Evolutionary conservation across 2,113 vertebrate genomes (phyloP).

Genomic region (human): DNA sequence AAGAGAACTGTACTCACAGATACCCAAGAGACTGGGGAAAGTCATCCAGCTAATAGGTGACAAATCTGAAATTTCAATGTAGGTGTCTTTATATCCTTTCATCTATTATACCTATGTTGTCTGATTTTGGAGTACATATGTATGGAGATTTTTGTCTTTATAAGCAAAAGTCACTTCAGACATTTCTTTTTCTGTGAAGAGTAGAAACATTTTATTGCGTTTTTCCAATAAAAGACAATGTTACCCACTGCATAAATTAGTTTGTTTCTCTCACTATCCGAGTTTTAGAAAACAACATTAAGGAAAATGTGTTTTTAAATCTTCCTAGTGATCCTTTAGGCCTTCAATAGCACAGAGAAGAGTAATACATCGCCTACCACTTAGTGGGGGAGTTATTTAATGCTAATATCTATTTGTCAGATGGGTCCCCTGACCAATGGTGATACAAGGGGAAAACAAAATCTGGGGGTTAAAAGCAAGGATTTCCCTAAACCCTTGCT

Average conservation of each 20-base stretch:
- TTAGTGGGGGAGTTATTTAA: background rate
- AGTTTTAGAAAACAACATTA: slow-evolving; percentile 21
- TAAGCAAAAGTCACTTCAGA: slow-evolving; percentile 27
- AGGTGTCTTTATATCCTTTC: background rate
- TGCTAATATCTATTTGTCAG: background rate
- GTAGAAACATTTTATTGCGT: background rate
- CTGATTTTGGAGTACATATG: background rate
- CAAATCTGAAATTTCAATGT: background rate
- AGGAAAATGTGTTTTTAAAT: background rate
- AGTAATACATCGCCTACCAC: background rate
- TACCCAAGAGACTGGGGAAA: background rate
- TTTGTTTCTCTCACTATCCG: background rate
- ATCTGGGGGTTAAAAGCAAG: background rate
- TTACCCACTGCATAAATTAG: background rate
- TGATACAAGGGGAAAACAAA: background rate
- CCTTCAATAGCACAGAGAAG: background rate
- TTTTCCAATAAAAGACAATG: background rate
- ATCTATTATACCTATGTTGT: background rate
- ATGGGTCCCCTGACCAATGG: background rate
- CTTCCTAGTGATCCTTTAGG: background rate
- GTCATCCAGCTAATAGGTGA: background rate
- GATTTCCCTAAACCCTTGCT: background rate
- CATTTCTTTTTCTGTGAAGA: background rate
- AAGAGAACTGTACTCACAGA: background rate
- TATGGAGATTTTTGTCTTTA: slow-evolving; percentile 13